Base-by-base conservation (phyloP, 2,888 invertebrate species). In the Andrena minutula region DNA sequence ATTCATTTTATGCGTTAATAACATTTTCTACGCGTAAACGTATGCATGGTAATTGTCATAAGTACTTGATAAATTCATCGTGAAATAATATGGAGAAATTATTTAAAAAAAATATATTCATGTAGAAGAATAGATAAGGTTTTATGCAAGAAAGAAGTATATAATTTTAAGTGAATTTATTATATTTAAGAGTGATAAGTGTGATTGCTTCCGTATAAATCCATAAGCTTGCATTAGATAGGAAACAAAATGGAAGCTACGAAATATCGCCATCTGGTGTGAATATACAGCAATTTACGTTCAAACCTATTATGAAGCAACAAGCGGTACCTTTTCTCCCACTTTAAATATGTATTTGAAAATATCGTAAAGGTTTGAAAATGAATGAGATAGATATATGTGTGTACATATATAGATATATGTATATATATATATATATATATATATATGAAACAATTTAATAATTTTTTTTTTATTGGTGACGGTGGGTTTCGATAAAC, bases 401-500 rank as follows among this genome's bases (percentile, higher is more conserved):
- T 41, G 12, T 12, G 3, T 32, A 32, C 8, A 32, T 32, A 32
- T 32, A 2, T 32, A 32, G 2, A 28, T 28, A 28, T 28, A 28
- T 28, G 8, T 30, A 6, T 8, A 1, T 32, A 2, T 32, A 60
- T 49, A 51, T 71, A 61, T 63, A 68, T 32, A 47, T 41, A 47
- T 32, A 58, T 49, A 51, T 58, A 47, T 86, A 69, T 83, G 85
- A 86, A 88, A 85, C 85, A 87, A 86, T 86, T 88, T 84, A 84
- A 78, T 87, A 72, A 26, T 73, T 84, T 83, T 79, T 83, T 83
- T 85, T 89, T 90, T 90, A 89, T 89, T 89, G 71, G 60, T 89
- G 79, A 78, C 88, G 90, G 85, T 89, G 89, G 89, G 85, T 83
- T 79, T 86, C 56, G 84, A 83, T 86, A 85, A 89, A 89, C 79